These are phyloP conservation scores for Mus musculus DNA, from an alignment of 2,113 vertebrate genomes.

Conservation along the genomic window DNA sequence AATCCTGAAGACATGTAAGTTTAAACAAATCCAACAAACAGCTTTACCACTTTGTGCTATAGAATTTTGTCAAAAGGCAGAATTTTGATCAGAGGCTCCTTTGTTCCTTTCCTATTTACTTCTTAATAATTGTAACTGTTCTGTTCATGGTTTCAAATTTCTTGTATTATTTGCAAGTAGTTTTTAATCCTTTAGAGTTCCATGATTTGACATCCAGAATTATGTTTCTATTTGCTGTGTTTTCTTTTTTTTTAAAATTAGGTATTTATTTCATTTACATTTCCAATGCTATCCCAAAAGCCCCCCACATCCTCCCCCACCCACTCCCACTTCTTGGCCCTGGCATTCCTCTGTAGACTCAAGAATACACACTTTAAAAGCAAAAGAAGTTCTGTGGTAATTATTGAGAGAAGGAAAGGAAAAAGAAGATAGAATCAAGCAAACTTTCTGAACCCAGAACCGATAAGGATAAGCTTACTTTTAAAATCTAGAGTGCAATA, in stretches of 20 bases:
- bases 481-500: conserved; percentile 23
- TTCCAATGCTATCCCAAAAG: too few species aligned
- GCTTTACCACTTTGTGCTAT: not conserved
- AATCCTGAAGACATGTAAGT: conserved; percentile 17
- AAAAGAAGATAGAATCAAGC: not conserved
- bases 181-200: conserved; percentile 39
- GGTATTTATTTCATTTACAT: too few species aligned
- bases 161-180: not conserved
- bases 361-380: not conserved
- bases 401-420: not conserved
- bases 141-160: conserved; percentile 13
- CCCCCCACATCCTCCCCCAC: too few species aligned
- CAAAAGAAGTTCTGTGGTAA: not conserved
- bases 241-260: not conserved
- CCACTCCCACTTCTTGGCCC: too few species aligned
- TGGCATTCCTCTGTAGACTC: not conserved
- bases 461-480: not conserved
- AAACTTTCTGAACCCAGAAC: conserved; percentile 28
- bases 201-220: not conserved
- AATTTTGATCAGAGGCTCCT: conserved; percentile 10
- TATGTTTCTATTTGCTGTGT: not conserved
- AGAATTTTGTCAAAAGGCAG: not conserved
- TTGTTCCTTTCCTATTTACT: not conserved
- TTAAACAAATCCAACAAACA: conserved; percentile 6
- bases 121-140: not conserved